Evolutionary conservation across 2,113 vertebrate genomes (phyloP), one percentile per base, ranked within the genome.

Genomic region (Bos javanicus): DNA sequence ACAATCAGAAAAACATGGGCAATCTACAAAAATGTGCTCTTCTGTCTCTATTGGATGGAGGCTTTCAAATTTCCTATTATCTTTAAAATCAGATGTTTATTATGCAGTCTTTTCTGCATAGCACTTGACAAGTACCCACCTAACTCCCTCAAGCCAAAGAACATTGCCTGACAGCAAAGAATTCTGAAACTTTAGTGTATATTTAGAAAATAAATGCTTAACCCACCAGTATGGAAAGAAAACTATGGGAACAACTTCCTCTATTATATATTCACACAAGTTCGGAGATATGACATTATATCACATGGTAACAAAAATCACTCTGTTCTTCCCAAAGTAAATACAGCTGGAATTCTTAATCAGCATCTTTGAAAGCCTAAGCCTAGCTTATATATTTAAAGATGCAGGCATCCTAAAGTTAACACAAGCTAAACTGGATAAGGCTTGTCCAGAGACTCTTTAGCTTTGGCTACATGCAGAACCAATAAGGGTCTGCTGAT

Each of bases 311-410:
- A 96, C 43, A 94, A 87, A 95, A 97, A 91, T 82, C 56, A 88
- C 23, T 93, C 82, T 91, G 21, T 39, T 98, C 90, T 95, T 76
- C 14, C 54, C 17, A 67, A 90, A 94, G 74, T 21, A 96, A 87
- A 95, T 87, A 84, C 59, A n/a, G 87, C 82, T 59, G 2, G 39
- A 78, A 64, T 30, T 96, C 76, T 91, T 95, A 87, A 86, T 95
- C 86, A 96, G 85, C 82, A 93, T 93, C 50, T 94, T 93, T 96
- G 76, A 95, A 95, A 97, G 57, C 78, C 30, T 62, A 91, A 83
- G 25, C 50, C 52, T 87, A n/a, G 52, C 71, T 96, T 92, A 86
- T 59, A 9, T 64, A 94, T 93, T 94, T 96, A 80, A 83, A 96
- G 76, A 93, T 80, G 16, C 52, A 71, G 46, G 83, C 76, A 80